Conservation (phyloP, 2,888 invertebrate species). For the Sphecodes monilicornis region DNA sequence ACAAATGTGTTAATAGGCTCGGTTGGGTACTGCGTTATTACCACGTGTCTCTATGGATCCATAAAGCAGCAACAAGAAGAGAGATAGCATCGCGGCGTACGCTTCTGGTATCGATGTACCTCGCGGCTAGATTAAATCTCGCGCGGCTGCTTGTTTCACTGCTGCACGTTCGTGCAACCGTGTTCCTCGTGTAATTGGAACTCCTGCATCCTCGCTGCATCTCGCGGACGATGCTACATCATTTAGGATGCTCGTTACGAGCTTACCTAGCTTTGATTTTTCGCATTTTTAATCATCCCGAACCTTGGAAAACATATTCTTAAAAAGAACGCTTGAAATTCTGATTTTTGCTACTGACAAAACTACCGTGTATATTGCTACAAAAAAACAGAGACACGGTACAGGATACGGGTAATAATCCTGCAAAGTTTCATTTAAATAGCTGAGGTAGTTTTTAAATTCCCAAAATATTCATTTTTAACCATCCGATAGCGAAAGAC, state of each 20-base stretch:
- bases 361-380: too few species aligned
- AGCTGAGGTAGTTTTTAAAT: too few species aligned
- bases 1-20: slow-evolving; percentile 76
- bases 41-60: slow-evolving; percentile 61
- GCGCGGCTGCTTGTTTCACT: slow-evolving; percentile 17
- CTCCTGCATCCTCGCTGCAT: background rate
- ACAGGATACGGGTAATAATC: too few species aligned
- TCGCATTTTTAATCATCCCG: background rate
- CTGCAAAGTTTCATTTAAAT: too few species aligned
- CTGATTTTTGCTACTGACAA: too few species aligned
- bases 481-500: too few species aligned
- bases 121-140: slow-evolving; percentile 51
- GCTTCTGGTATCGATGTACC: slow-evolving; percentile 55
- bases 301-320: too few species aligned
- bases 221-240: background rate
- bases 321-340: too few species aligned
- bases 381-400: too few species aligned
- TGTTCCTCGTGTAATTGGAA: slow-evolving; percentile 38
- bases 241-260: background rate
- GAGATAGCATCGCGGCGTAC: slow-evolving; percentile 52
- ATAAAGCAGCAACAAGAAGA: slow-evolving; percentile 49
- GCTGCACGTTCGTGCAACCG: slow-evolving; percentile 20
- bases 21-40: slow-evolving; percentile 70
- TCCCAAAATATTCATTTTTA: too few species aligned
- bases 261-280: background rate